Base-by-base conservation (phyloP, 1,140 invertebrate genomes). In the Hesperophylax magnus region DNA sequence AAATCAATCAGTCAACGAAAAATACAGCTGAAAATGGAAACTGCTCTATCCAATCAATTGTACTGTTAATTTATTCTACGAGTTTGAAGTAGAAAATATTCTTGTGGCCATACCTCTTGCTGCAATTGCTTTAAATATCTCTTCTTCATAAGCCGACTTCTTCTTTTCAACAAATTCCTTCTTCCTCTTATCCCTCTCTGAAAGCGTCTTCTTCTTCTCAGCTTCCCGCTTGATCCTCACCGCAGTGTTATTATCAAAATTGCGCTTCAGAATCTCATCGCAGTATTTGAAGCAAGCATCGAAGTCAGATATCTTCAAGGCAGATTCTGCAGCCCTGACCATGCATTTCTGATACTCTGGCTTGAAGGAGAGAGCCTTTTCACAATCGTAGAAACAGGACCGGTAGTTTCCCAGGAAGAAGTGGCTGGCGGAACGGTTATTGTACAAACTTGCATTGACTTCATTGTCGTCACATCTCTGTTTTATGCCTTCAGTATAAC, bases 401-500 rank as follows among this genome's bases (percentile, higher is more conserved):
- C 95, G 90, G 86, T 94, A 96, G 89, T 98, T 98, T 89, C 97
- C 93, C 56, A 99, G 87, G 86, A 96, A 94, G 86, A 92, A 98
- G 85, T 99, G 94, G 0, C 96, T 92, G 0, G 97, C 96, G 7
- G 97, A 95, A 86, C 98, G 91, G 86, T 99, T 99, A 84, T 97
- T 97, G 85, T 97, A 97, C 4, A 99, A 91, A 74, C 94, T 93
- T 61, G 97, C 93, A 87, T 96, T 93, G 0, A 98, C 87, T 83
- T 95, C 91, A 6, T 87, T 85, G 88, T 98, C 92, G 8, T 93
- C 90, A 87, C 94, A 95, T 85, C 94, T 95, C 15, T 93, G 90
- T 88, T 95, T 96, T 31, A 98, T 92, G 1, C 95, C 97, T 89
- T 98, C 97, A 1, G 96, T 97, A 85, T 98, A 99, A 84, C 91